Evolutionary conservation across 37 sponge, comb jelly and placozoan species (phyloP).

Genomic region (Oopsacas minuta): DNA sequence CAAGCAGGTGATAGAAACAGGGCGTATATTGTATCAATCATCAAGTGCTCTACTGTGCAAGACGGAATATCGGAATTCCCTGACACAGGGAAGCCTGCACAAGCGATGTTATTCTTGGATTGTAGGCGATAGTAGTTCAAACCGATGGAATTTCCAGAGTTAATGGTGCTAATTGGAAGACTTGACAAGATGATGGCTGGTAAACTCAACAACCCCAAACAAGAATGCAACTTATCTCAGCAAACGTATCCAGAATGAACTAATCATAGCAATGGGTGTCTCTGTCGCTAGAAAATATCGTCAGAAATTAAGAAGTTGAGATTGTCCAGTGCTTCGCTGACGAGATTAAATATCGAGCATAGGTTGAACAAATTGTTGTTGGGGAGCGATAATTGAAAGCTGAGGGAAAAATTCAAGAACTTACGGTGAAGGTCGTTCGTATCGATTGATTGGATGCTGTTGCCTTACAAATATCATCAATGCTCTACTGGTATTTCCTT

Average conservation of each 20-base stretch:
- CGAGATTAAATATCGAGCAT: neutral
- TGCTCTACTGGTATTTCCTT: conserved; percentile 17
- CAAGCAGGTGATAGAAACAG: neutral
- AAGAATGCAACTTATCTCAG: neutral
- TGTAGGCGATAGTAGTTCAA: neutral
- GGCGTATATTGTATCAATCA: neutral
- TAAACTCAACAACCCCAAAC: neutral
- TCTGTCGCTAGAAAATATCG: neutral
- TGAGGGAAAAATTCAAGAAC: conserved; percentile 17
- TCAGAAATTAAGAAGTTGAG: neutral
- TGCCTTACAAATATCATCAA: conserved; percentile 12
- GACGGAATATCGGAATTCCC: neutral
- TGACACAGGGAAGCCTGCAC: neutral
- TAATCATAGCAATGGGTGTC: conserved; percentile 13
- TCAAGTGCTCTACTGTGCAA: neutral
- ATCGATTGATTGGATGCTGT: conserved; percentile 12
- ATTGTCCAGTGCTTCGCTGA: neutral
- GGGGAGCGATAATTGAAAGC: conserved; percentile 11
- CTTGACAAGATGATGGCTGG: neutral
- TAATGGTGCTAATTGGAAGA: neutral
- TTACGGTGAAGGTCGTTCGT: conserved; percentile 5
- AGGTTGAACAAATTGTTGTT: conserved; percentile 17
- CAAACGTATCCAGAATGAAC: conserved; percentile 5
- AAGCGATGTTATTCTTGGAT: neutral
- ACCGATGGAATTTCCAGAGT: neutral